Evolutionary conservation across 2,797 vertebrate genomes (phyloP).

Genomic region (Gymnoscopelus microlampas): DNA sequence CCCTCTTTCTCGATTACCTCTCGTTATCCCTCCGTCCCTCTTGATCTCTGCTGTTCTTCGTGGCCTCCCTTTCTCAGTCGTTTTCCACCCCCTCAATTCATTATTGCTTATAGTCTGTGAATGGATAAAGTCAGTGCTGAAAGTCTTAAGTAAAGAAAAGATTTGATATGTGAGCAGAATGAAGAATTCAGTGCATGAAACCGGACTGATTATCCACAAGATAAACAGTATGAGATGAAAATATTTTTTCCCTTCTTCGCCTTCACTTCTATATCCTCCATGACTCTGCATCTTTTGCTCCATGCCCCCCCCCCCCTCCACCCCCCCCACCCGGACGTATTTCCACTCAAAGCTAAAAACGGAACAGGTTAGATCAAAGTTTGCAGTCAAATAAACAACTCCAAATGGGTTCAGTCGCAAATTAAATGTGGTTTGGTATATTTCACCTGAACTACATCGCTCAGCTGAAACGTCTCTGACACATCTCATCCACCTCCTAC

Average conservation of each 20-base stretch:
- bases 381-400: too few species aligned
- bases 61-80: conserved; percentile 45
- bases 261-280: not conserved
- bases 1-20: conserved; percentile 69
- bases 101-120: conserved; percentile 25
- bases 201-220: not conserved
- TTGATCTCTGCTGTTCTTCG: conserved; percentile 43
- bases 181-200: conserved; percentile 9
- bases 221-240: not conserved
- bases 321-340: too few species aligned
- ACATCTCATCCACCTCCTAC: conserved; percentile 11
- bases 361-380: too few species aligned
- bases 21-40: conserved; percentile 61
- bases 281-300: not conserved
- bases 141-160: not conserved
- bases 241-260: not conserved
- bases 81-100: conserved; percentile 36
- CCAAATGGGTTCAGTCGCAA: too few species aligned
- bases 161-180: not conserved
- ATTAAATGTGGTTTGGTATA: too few species aligned
- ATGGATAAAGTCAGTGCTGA: not conserved
- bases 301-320: not conserved
- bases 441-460: too few species aligned
- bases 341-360: too few species aligned
- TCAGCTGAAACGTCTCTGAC: too few species aligned